Conservation (phyloP, 2,797 vertebrate species). For the Hybognathus amarus region DNA sequence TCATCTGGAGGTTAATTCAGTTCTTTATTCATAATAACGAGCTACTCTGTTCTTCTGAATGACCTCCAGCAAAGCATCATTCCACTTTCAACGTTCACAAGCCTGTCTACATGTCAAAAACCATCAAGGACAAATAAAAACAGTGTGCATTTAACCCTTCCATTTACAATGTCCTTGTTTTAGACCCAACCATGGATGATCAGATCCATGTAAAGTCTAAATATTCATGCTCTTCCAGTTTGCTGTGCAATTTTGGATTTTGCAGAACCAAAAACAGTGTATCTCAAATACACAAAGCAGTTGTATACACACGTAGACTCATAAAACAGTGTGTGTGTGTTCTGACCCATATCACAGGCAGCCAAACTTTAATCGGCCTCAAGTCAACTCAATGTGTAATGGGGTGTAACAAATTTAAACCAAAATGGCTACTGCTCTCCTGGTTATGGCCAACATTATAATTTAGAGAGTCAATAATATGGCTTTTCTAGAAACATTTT, state of each 20-base stretch:
- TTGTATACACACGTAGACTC: neutral
- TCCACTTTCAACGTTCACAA: neutral
- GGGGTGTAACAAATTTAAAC: neutral
- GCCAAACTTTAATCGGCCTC: neutral
- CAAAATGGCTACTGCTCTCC: neutral
- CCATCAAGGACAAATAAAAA: neutral
- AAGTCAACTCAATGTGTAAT: neutral
- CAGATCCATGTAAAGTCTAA: neutral
- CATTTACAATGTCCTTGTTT: neutral
- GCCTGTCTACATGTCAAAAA: slow-evolving; percentile 6
- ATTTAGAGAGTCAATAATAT: too few relatives aligned
- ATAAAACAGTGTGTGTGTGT: too few relatives aligned
- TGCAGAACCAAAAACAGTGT: neutral
- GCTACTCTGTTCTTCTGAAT: slow-evolving; percentile 1
- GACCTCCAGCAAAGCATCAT: slow-evolving; percentile 12
- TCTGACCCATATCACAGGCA: neutral
- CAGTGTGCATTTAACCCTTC: neutral
- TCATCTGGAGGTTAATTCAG: slow-evolving; percentile 37
- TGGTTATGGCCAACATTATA: too few relatives aligned
- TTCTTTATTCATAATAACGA: slow-evolving; percentile 50
- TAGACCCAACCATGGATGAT: neutral
- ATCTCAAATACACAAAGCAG: neutral
- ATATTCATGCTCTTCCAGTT: neutral
- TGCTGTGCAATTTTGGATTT: neutral
- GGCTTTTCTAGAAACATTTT: too few relatives aligned